Evolutionary conservation across 2,888 invertebrate species (phyloP), one percentile per base, ranked within the genome.

Genomic region (Abrostola triplasia): DNA sequence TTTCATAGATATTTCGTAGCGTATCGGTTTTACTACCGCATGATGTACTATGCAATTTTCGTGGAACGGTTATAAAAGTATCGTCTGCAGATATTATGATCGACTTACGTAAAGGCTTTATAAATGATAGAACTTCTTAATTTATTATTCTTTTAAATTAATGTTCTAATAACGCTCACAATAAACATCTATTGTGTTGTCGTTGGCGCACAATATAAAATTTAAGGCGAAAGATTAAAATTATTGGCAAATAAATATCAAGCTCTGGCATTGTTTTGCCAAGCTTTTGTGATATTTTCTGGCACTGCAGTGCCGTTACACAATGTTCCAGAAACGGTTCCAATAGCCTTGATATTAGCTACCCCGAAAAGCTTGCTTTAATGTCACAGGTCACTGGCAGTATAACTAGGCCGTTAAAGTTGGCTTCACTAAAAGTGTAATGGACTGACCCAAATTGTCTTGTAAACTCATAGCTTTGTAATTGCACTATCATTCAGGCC

Each of bases 371-470:
- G 83, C 71, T 80, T 79, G 71, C 66, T 64, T 76, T 80, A 86
- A 87, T 88, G 85, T 84, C 88, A 85, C 73, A 86, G 88, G 86
- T 89, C 84, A 84, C 67, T 66, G 62, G 62, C 57, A 70, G 54
- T 70, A 69, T 80, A 81, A 82, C 78, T 76, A 68, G 79, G 82
- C 72, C 81, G 68, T 78, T 74, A 67, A 76, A 82, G 74, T 76
- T 74, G 71, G 63, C 74, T 67, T 65, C 61, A 73, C 78, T 79
- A 79, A 81, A 82, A 83, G 67, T 83, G 65, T 82, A 83, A 85
- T 80, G 77, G 73, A 66, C 80, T 83, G 87, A 81, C 88, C 88
- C 75, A 82, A 85, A 86, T 87, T 75, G 77, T 79, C 76, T 77
- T 79, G 81, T 83, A 81, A 84, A 87, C 81, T 79, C 81, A 76